Evolutionary conservation across 2,888 invertebrate genomes (phyloP).

Genomic region (Idaea aversata): DNA sequence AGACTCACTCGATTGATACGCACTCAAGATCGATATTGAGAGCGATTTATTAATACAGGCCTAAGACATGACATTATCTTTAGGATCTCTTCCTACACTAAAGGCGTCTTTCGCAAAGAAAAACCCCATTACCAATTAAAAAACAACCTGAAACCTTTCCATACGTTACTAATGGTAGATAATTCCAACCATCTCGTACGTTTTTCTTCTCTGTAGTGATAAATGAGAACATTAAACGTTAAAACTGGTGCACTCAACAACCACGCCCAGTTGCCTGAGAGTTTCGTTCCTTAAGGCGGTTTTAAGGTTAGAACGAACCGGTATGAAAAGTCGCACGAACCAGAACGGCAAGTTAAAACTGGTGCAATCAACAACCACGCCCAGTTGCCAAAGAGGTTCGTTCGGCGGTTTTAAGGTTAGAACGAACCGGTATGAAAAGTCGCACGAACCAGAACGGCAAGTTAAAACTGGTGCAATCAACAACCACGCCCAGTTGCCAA

Average conservation of each 20-base stretch:
- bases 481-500: not conserved
- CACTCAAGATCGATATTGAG: too few species aligned
- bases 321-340: not conserved
- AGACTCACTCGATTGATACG: too few species aligned
- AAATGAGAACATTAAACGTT: not conserved
- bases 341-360: not conserved
- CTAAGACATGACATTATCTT: too few species aligned
- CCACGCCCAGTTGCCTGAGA: not conserved
- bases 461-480: not conserved
- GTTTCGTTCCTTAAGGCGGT: not conserved
- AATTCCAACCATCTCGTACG: not conserved
- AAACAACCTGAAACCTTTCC: too few species aligned
- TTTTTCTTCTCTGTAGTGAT: not conserved
- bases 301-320: not conserved
- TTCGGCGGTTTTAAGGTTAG: not conserved
- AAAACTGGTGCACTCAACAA: conserved; percentile 1
- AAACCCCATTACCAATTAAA: too few species aligned
- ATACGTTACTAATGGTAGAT: not conserved
- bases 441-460: not conserved
- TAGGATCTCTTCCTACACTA: too few species aligned
- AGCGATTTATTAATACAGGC: too few species aligned
- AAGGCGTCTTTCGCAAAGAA: too few species aligned
- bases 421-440: not conserved
- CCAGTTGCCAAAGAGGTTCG: not conserved
- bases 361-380: not conserved